Base-by-base conservation (phyloP, 1,140 invertebrate genomes). In the Tetramorium parvispinum region DNA sequence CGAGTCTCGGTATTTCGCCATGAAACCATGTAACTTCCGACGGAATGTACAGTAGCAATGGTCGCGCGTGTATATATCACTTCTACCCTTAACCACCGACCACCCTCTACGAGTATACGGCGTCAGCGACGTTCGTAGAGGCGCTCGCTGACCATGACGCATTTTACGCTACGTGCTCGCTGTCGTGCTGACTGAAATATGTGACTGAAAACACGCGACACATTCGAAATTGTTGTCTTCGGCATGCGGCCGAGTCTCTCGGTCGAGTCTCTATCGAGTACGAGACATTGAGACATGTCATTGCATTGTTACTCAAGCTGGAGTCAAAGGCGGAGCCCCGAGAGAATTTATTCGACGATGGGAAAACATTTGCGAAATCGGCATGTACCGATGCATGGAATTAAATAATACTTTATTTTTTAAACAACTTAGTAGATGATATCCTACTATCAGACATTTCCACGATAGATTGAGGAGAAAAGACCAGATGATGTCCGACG, bases 31-130 rank as follows among this genome's bases (percentile, higher is more conserved):
- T 85, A 90, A 86, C 75, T 76, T 68, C 51, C 86, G 89, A 89
- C 83, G 86, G 90, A 92, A 91, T 89, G 87, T 91, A 89, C 88
- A 90, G 87, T 89, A 81, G 87, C 86, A 88, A 91, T 89, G 89
- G 88, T 59, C 75, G 55, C 75, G 55, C 90, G 85, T 90, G 81
- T 91, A 91, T 91, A 92, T 91, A 93, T 92, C 91, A 92, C 89
- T 85, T 89, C 90, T 83, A 87, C 27, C 86, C 79, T 91, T 87
- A 87, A 87, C 85, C 85, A 86, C 85, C 79, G 66, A 49, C 79
- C 79, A 83, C 55, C 85, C 79, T 81, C 85, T 53, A 63, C 79
- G 59, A 32, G 65, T 68, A 68, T 68, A 68, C 78, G 77, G 49
- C 66, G 53, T 46, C 78, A 68, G 51, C 79, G 66, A 70, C 68